Evolutionary conservation across 2,888 invertebrate genomes (phyloP).

Genomic region (Watsonalla binaria): DNA sequence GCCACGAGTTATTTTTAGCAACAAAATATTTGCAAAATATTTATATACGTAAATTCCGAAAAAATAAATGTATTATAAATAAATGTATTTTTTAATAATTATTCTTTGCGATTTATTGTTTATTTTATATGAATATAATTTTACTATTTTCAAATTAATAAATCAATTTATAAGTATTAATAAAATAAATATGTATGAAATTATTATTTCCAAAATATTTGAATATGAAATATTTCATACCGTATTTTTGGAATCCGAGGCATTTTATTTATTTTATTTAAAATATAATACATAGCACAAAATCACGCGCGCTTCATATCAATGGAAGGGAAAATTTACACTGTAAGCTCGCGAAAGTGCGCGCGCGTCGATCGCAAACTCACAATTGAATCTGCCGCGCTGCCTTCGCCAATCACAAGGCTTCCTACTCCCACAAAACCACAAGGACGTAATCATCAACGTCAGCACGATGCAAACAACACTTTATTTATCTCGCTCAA

Average conservation of each 20-base stretch:
- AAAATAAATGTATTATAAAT: too few relatives aligned
- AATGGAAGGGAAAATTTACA: conserved; percentile 61
- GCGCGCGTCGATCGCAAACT: conserved; percentile 49
- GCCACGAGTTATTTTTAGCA: too few relatives aligned
- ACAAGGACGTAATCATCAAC: conserved; percentile 56
- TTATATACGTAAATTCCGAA: too few relatives aligned
- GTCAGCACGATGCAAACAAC: conserved; percentile 34
- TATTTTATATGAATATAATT: too few relatives aligned
- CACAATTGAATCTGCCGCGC: conserved; percentile 70
- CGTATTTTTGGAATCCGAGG: neutral
- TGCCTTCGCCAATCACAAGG: conserved; percentile 48
- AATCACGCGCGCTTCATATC: conserved; percentile 51
- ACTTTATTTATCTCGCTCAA: conserved; percentile 17
- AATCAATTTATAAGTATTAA: neutral
- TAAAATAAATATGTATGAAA: neutral
- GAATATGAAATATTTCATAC: neutral
- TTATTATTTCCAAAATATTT: neutral
- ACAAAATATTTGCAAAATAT: neutral
- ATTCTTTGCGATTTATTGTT: too few relatives aligned
- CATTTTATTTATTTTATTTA: conserved; percentile 12
- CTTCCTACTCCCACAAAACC: conserved; percentile 41
- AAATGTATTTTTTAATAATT: too few relatives aligned
- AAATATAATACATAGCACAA: conserved; percentile 19
- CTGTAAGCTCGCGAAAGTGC: conserved; percentile 65
- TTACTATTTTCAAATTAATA: neutral